These are phyloP conservation scores for Thecocarcelia acutangulata DNA, from an alignment of 2,888 invertebrate species.

Conservation along the genomic window DNA sequence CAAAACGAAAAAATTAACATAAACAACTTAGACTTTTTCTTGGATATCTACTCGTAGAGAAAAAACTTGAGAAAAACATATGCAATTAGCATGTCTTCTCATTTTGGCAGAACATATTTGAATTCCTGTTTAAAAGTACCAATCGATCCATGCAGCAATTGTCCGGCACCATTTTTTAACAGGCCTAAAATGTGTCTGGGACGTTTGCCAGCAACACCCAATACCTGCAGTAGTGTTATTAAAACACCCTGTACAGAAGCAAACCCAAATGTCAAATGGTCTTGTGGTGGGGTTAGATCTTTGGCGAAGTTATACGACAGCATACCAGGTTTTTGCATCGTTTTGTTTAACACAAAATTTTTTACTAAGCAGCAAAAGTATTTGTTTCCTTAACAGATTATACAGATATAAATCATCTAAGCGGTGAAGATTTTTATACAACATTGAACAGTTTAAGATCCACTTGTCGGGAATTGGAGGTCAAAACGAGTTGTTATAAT, in stretches of 20 bases:
- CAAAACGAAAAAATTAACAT: conserved; percentile 45
- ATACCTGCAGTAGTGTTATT: background rate
- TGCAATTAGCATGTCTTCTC: conserved; percentile 81
- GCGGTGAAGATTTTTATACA: conserved; percentile 88
- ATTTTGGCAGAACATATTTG: conserved; percentile 85
- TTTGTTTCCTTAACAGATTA: conserved; percentile 83
- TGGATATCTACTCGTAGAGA: too few species aligned
- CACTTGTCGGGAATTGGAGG: conserved; percentile 76
- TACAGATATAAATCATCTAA: conserved; percentile 88
- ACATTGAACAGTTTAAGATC: conserved; percentile 83
- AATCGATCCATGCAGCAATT: conserved; percentile 87
- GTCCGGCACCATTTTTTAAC: conserved; percentile 87
- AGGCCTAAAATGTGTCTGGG: conserved; percentile 81
- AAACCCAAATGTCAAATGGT: conserved; percentile 69
- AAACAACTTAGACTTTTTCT: too few species aligned
- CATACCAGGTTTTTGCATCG: conserved; percentile 83
- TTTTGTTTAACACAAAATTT: too few species aligned
- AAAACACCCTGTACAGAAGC: conserved; percentile 26
- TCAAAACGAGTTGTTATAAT: conserved; percentile 66
- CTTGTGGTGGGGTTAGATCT: conserved; percentile 82
- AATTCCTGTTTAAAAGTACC: conserved; percentile 89
- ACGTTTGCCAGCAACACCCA: conserved; percentile 70
- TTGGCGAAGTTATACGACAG: conserved; percentile 88
- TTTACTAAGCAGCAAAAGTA: background rate
- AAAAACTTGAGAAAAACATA: background rate